These are phyloP conservation scores for Threskiornis aethiopicus DNA, from an alignment of 2,797 vertebrate genomes.

Conservation along the genomic window DNA sequence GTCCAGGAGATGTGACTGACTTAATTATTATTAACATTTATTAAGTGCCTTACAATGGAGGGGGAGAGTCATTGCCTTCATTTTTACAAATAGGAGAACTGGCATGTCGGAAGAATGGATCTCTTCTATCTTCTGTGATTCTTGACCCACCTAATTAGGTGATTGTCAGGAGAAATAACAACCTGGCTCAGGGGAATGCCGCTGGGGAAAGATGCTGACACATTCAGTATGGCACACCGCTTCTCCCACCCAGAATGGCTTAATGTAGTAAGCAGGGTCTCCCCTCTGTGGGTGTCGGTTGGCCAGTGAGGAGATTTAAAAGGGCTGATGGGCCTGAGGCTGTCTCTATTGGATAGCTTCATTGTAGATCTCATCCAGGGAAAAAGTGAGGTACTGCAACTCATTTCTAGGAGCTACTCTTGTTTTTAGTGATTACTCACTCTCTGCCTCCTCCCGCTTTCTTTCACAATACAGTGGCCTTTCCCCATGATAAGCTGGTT, in stretches of 20 bases:
- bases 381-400: not conserved
- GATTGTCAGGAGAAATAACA: constrained; percentile 14
- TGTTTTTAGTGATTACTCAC: not conserved
- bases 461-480: not conserved
- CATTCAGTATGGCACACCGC: rapidly evolving
- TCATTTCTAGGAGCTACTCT: not conserved
- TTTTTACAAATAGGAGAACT: constrained; percentile 5
- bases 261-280: not conserved
- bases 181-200: constrained; percentile 10
- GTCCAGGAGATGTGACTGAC: not conserved
- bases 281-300: not conserved
- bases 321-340: not conserved
- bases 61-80: not conserved
- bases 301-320: not conserved
- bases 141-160: constrained; percentile 50
- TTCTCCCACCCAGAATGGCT: not conserved
- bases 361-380: not conserved
- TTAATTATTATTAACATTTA: constrained; percentile 26
- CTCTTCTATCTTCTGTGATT: constrained; percentile 27
- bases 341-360: not conserved
- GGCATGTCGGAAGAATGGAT: not conserved
- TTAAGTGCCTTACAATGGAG: constrained; percentile 3
- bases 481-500: constrained; percentile 17
- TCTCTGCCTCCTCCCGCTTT: not conserved
- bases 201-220: not conserved